Conservation (phyloP, 2,797 vertebrate species). For the Tenualosa ilisha region DNA sequence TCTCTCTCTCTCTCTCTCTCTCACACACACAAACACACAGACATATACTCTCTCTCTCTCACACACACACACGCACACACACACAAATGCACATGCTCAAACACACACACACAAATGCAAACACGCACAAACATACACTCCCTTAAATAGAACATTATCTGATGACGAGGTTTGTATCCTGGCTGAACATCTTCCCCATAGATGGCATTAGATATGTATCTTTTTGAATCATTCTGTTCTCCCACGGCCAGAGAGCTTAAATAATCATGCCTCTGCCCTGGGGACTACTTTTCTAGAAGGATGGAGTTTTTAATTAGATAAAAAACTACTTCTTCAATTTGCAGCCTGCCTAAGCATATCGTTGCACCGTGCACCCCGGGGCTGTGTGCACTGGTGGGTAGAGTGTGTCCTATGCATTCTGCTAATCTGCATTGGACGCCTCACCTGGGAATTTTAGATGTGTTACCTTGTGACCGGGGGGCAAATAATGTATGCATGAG, state of each 20-base stretch:
- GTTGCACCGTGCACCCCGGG: constrained; percentile 62
- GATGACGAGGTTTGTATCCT: constrained; percentile 56
- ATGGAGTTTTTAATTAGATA: constrained; percentile 79
- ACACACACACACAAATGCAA: background rate
- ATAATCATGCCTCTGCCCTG: constrained; percentile 74
- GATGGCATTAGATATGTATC: constrained; percentile 71
- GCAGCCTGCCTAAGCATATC: constrained; percentile 76
- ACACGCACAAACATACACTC: background rate
- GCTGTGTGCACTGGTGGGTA: constrained; percentile 31
- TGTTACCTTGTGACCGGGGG: background rate
- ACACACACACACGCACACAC: background rate
- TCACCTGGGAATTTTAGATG: background rate
- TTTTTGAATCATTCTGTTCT: constrained; percentile 61
- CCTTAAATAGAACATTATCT: background rate
- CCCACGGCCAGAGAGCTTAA: constrained; percentile 73
- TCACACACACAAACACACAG: background rate
- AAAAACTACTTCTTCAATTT: constrained; percentile 75
- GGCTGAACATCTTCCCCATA: constrained; percentile 60
- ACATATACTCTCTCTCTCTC: background rate
- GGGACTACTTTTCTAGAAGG: constrained; percentile 73
- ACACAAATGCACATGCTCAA: background rate
- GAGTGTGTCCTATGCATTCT: background rate
- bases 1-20: background rate
- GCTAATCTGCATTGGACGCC: background rate
- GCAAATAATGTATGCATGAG: background rate